These are phyloP conservation scores for Apamea monoglypha DNA, from an alignment of 2,888 invertebrate genomes.

Conservation along the genomic window DNA sequence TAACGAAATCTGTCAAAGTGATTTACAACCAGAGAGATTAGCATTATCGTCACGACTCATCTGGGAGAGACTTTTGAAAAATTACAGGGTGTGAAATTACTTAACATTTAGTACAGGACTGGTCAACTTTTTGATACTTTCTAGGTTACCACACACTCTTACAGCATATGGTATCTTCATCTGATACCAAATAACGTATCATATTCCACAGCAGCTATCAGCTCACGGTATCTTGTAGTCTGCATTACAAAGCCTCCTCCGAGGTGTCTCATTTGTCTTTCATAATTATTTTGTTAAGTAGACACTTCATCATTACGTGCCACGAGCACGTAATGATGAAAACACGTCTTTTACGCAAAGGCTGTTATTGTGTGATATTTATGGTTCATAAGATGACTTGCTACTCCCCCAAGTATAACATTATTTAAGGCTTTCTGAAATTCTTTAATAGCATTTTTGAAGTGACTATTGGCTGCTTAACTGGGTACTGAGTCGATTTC, in stretches of 20 bases:
- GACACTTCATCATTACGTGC: not conserved
- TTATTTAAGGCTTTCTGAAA: not conserved
- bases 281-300: conserved; percentile 26
- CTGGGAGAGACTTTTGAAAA: conserved; percentile 25
- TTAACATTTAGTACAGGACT: conserved; percentile 11
- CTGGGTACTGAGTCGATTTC: not conserved
- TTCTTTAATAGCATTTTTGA: not conserved
- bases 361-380: conserved; percentile 1
- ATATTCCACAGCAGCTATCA: too few relatives aligned
- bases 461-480: not conserved
- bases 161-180: too few relatives aligned
- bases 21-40: conserved; percentile 48
- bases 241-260: not conserved
- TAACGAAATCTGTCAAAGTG: conserved; percentile 46
- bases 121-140: conserved; percentile 18
- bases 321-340: too few relatives aligned
- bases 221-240: not conserved
- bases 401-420: not conserved
- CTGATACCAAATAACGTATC: not conserved
- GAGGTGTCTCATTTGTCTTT: conserved; percentile 11
- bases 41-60: conserved; percentile 46
- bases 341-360: not conserved
- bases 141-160: not conserved
- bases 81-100: conserved; percentile 48
- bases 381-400: not conserved